Evolutionary conservation across 2,797 vertebrate species (phyloP), one percentile per base, ranked within the genome.

Genomic region (Leptatherina wallacei): DNA sequence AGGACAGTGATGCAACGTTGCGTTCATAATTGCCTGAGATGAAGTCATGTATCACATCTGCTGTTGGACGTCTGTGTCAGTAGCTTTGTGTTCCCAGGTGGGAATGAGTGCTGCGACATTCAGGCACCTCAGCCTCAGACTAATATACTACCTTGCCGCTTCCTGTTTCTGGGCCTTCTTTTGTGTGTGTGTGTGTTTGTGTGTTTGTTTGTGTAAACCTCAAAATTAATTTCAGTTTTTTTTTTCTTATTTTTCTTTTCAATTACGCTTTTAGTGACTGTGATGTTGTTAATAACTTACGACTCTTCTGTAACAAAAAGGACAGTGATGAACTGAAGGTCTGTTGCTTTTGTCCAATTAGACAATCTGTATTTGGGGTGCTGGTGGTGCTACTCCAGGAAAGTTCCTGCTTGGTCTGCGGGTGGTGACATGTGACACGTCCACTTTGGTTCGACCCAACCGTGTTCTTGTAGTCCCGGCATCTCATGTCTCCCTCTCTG

Each of bases 321-420:
- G n/a, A n/a, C n/a, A n/a, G n/a, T n/a, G n/a, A n/a, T n/a, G n/a
- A n/a, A n/a, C n/a, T n/a, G n/a, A n/a, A n/a, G n/a, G 0, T 32
- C 27, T 55, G 70, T 68, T 75, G 80, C 20, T 47, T 62, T 85
- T 42, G 9, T 80, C 36, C 42, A 10, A 36, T 64, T 84, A 99
- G 97, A 97, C 96, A 3, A 95, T 99, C 78, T 99, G 97, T 84
- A 97, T 99, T 80, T 99, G 98, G 98, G 97, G 97, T 55, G 96
- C 96, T 24, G 97, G 97, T 6, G 98, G 98, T 51, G 97, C 98
- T 44, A 99, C 98, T 2, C 98, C 98, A 1, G 98, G 98, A 74
- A 99, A 99, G 78, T 99, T 98, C 86, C 89, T 99, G 75, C 94
- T 99, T 1, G 98, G 98, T 3, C 93, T 99, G 81, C 92, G 94